Base-by-base conservation (phyloP, 2,888 invertebrate genomes). In the Hermaeophaga mercurialis region DNA sequence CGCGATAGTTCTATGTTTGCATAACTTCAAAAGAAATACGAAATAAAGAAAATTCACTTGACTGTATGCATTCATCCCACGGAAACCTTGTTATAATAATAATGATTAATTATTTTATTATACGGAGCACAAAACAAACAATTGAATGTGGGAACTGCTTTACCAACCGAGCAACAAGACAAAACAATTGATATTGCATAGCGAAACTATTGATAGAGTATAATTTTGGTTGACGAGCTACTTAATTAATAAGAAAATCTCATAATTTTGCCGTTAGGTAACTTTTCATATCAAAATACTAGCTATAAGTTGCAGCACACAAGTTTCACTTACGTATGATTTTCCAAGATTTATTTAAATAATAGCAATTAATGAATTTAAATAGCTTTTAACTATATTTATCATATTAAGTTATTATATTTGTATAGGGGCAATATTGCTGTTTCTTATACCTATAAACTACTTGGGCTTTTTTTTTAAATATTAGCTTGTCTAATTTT, bases 91-190 rank as follows among this genome's bases (percentile, higher is more conserved):
- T 45, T 53, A 52, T 34, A 54, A 50, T 57, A 41, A 46, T 54
- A 56, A 60, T 58, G 56, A 61, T 54, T 58, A 58, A 61, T 61
- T 58, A 56, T 45, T 24, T 58, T 38, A 54, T 47, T 52, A 58
- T 56, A 28, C 50, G 5, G 24, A 34, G 18, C 22, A 24, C 18
- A 53, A 31, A 45, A 44, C 31, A 47, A 52, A 52, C 52, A 52
- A 52, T 33, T 43, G 43, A 44, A 52, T 52, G 52, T 52, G 52
- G 52, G 52, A 50, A 52, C 33, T 43, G 17, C 22, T 17, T 43
- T 24, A 2, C 24, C n/a, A 26, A 26, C 43, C 41, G 17, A 18
- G 18, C 15, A 38, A 15, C 38, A 6, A 8, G 9, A 19, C 43
- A 22, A 15, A 43, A 43, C 43, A 43, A 43, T 43, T 43, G 14